A percentile compares a stretch with the other conserved stretches of the same genome.
Conservation (phyloP, 1,140 invertebrate genomes). For the Brachionus manjavacas region DNA sequence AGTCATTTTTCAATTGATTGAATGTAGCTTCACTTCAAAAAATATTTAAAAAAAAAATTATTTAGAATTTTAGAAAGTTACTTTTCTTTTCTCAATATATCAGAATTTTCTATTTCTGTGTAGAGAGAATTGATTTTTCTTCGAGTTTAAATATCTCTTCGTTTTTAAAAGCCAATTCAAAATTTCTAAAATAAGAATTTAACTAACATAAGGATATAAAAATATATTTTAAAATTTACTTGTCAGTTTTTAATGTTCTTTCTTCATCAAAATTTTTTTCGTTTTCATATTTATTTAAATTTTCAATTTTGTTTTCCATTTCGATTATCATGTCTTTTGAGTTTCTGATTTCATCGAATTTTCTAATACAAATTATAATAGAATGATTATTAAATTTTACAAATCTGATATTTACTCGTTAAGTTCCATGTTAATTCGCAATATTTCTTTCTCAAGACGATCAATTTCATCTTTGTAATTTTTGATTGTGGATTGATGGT, state of each 20-base stretch:
- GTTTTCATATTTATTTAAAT: not conserved
- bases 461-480: not conserved
- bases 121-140: not conserved
- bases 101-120: not conserved
- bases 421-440: not conserved
- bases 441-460: not conserved
- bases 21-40: not conserved
- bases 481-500: not conserved
- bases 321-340: not conserved
- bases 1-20: too few relatives aligned
- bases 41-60: not conserved
- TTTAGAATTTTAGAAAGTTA: not conserved
- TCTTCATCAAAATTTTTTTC: not conserved
- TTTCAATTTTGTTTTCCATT: not conserved
- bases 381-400: not conserved
- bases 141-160: not conserved
- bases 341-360: not conserved
- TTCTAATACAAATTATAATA: not conserved
- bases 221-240: not conserved
- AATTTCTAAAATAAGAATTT: not conserved
- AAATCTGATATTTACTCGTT: not conserved
- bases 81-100: not conserved
- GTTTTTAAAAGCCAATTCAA: not conserved
- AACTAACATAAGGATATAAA: not conserved
- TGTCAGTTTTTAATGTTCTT: not conserved